Evolutionary conservation across 2,797 vertebrate genomes (phyloP).

Genomic region (Neosalanx taihuensis): DNA sequence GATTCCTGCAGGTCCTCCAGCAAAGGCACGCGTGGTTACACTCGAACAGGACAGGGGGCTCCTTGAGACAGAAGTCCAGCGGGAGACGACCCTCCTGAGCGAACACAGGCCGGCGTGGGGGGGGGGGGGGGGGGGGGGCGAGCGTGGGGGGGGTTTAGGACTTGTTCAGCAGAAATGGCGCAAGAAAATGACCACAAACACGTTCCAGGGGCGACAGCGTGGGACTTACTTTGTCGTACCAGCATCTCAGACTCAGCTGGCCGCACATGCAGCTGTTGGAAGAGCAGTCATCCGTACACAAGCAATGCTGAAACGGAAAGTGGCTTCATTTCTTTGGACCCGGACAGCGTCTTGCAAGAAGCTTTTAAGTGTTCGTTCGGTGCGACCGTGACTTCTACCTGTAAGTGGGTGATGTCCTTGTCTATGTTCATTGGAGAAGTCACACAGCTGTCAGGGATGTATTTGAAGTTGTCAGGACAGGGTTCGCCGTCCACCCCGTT

Average conservation of each 20-base stretch:
- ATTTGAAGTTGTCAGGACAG: slow-evolving; percentile 89
- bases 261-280: slow-evolving; percentile 94
- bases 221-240: slow-evolving; percentile 88
- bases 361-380: no score
- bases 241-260: slow-evolving; percentile 93
- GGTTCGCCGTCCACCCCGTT: slow-evolving; percentile 86
- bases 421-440: slow-evolving; percentile 91
- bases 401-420: slow-evolving; percentile 93
- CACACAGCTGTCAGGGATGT: slow-evolving; percentile 92
- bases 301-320: slow-evolving; percentile 83
- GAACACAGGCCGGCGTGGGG: no score
- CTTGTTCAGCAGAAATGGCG: no score
- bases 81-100: slow-evolving; percentile 86
- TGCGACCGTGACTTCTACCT: slow-evolving; percentile 71
- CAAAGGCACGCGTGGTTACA: slow-evolving; percentile 97
- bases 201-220: no score
- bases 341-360: neutral
- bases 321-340: neutral
- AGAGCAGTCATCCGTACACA: slow-evolving; percentile 91
- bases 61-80: slow-evolving; percentile 89
- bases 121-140: no score
- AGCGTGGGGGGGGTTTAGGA: neutral
- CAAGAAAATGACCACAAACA: no score
- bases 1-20: slow-evolving; percentile 92
- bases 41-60: slow-evolving; percentile 92